Evolutionary conservation across 1,140 invertebrate species (phyloP).

Genomic region (Pseudomyrmex sp.): DNA sequence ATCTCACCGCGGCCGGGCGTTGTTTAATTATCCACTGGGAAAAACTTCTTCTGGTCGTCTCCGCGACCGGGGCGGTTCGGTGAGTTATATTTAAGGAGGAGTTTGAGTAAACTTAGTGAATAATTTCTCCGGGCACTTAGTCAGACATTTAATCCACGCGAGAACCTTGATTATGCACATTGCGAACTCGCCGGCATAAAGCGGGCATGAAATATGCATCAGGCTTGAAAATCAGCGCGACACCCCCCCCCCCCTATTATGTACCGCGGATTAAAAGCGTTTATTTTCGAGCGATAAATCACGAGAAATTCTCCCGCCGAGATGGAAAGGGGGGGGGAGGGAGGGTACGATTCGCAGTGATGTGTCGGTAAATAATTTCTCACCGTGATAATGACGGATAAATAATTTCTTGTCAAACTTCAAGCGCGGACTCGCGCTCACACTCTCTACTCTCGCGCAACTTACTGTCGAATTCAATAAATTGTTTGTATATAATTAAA

Average conservation of each 20-base stretch:
- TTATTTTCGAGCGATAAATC: constrained; percentile 48
- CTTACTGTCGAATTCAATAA: neutral
- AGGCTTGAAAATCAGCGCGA: constrained; percentile 51
- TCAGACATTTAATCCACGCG: constrained; percentile 54
- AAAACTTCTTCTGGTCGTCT: constrained; percentile 17
- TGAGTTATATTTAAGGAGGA: constrained; percentile 54
- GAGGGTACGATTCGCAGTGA: neutral
- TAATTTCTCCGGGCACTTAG: constrained; percentile 56
- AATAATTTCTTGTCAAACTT: constrained; percentile 50
- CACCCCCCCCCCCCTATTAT: constrained; percentile 31
- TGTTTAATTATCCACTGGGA: constrained; percentile 42
- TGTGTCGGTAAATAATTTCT: constrained; percentile 47
- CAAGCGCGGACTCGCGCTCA: neutral
- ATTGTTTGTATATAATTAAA: constrained; percentile 21
- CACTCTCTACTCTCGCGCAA: no score
- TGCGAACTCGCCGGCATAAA: constrained; percentile 48
- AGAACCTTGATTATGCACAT: constrained; percentile 54
- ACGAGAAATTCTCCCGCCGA: constrained; percentile 32
- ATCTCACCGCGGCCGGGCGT: neutral
- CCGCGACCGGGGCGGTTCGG: neutral
- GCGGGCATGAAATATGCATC: constrained; percentile 51
- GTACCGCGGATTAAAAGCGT: constrained; percentile 45
- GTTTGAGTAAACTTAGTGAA: constrained; percentile 54
- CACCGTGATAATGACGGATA: constrained; percentile 27
- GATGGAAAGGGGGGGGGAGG: no score